Evolutionary conservation across 2,113 vertebrate genomes (phyloP).

Genomic region (Pandion haliaetus): DNA sequence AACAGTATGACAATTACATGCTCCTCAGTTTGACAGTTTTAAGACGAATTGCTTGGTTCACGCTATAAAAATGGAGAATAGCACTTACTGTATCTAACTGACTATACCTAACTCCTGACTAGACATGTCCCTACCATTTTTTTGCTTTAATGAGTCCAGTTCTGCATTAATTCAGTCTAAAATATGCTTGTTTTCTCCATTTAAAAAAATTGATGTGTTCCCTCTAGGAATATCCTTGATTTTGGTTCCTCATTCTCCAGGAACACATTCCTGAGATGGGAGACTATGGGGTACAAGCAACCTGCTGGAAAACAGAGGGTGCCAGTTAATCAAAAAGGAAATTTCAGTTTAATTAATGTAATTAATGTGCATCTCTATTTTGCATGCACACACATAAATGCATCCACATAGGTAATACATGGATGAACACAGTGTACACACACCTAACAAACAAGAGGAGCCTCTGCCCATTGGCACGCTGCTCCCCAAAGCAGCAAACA

Average conservation of each 20-base stretch:
- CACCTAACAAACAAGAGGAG: background rate
- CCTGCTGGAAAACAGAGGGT: background rate
- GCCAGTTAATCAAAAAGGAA: background rate
- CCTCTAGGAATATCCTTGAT: background rate
- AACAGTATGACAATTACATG: conserved; percentile 24
- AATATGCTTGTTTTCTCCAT: background rate
- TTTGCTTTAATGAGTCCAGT: background rate
- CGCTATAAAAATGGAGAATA: background rate
- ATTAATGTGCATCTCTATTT: background rate
- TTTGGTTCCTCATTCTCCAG: background rate
- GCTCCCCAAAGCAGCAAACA: background rate
- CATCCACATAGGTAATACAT: background rate
- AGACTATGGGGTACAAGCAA: background rate
- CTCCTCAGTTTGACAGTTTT: conserved; percentile 8
- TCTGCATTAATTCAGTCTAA: background rate
- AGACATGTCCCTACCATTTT: background rate
- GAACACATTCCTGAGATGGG: background rate
- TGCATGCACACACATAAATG: background rate
- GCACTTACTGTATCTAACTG: background rate
- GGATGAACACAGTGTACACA: background rate
- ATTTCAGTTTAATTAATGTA: background rate
- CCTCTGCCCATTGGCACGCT: background rate
- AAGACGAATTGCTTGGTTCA: conserved; percentile 17
- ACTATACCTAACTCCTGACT: background rate
- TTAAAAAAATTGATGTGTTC: background rate